These are phyloP conservation scores for Lepidostoma basale DNA, from an alignment of 1,140 invertebrate genomes.

Conservation along the genomic window DNA sequence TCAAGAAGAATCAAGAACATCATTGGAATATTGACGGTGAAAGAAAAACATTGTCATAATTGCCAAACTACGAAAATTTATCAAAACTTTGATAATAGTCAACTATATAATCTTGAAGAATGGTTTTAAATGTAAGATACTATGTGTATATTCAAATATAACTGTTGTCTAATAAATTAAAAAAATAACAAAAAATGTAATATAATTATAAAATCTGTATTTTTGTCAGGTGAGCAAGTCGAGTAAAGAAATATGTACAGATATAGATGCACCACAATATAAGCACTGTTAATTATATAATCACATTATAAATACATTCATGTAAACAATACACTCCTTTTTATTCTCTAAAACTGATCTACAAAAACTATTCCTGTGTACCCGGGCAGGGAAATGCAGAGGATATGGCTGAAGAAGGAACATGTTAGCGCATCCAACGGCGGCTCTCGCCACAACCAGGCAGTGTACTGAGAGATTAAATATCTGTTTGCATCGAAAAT, in stretches of 20 bases:
- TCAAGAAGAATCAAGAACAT: too few relatives aligned
- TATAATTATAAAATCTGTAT: constrained; percentile 25
- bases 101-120: neutral
- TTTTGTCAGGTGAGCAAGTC: constrained; percentile 22
- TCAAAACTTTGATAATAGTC: neutral
- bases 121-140: neutral
- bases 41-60: too few relatives aligned
- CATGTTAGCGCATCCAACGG: too few relatives aligned
- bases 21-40: too few relatives aligned
- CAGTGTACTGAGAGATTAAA: neutral
- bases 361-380: neutral
- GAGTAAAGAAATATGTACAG: constrained; percentile 36
- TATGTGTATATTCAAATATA: neutral
- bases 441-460: too few relatives aligned
- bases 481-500: too few relatives aligned
- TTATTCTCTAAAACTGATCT: neutral
- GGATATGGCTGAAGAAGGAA: neutral
- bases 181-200: constrained; percentile 21
- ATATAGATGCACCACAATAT: constrained; percentile 39
- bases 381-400: neutral
- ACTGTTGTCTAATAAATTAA: constrained; percentile 2
- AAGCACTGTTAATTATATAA: constrained; percentile 44
- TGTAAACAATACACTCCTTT: constrained; percentile 24
- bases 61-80: neutral
- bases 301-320: constrained; percentile 42